A percentile compares a stretch with the other conserved stretches of the same genome.
Conservation (phyloP, 2,888 invertebrate genomes). For the Conus canariensis region DNA sequence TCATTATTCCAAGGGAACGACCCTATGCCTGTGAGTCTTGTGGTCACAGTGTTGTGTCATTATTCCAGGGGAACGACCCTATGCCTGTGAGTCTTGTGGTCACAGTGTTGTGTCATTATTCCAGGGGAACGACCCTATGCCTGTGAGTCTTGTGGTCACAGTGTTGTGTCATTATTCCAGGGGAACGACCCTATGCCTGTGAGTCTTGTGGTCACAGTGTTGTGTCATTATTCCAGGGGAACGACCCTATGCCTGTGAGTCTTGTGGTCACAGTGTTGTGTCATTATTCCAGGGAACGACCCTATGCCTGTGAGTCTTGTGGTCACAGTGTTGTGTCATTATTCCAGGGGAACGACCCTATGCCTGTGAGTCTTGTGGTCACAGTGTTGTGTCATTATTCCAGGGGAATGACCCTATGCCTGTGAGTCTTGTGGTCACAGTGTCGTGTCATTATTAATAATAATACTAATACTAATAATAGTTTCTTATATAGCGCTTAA, state of each 20-base stretch:
- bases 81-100: constrained; percentile 70
- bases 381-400: constrained; percentile 61
- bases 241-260: constrained; percentile 72
- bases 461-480: too few species aligned
- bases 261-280: constrained; percentile 71
- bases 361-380: constrained; percentile 70
- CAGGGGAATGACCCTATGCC: constrained; percentile 73
- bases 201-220: constrained; percentile 70
- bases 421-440: constrained; percentile 71
- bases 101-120: constrained; percentile 62
- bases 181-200: constrained; percentile 74
- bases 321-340: constrained; percentile 64
- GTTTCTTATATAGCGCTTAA: too few species aligned
- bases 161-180: constrained; percentile 63
- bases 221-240: constrained; percentile 64
- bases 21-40: constrained; percentile 74
- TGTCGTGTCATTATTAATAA: constrained; percentile 60
- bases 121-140: constrained; percentile 73
- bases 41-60: constrained; percentile 66
- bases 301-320: constrained; percentile 73
- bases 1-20: constrained; percentile 63
- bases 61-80: constrained; percentile 71
- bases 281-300: constrained; percentile 64
- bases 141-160: constrained; percentile 71
- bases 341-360: constrained; percentile 72